Evolutionary conservation across 2,888 invertebrate genomes (phyloP), one percentile per base, ranked within the genome.

Genomic region (Malachius bipustulatus): DNA sequence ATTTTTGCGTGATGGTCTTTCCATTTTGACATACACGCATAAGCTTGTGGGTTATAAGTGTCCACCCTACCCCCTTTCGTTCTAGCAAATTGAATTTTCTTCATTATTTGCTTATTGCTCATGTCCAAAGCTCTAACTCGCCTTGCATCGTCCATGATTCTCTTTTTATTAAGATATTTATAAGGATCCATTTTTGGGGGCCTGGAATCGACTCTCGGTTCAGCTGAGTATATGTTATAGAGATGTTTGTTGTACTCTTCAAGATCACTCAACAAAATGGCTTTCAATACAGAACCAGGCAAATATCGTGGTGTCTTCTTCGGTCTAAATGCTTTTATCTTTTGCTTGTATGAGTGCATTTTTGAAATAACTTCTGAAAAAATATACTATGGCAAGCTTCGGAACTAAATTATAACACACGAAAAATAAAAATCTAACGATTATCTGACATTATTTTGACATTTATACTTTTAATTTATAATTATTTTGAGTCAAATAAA

Each of bases 51-150:
- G 38, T 58, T 58, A 37, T 46, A 56, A 2, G 45, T 40, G 39
- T 57, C 57, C 3, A 57, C 46, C 32, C 37, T 42, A 4, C 58
- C 57, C 55, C 56, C 76, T 47, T 70, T 71, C 16, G 66, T 67
- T 45, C 73, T 64, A 48, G 71, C 69, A 43, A 77, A 72, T 12
- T 59, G 44, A 45, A 78, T 71, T 36, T 61, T 65, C 48, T 70
- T 70, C 4, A 76, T 48, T 4, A 78, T 50, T 9, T 70, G 62
- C 47, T 73, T 70, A 51, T 77, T 78, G 29, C 71, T 65, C 47
- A 53, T 63, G 48, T 74, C 70, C 34, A 66, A 57, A 29, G 51
- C 28, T 32, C 39, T 40, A 12, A 73, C 51, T 30, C 69, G 57
- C n/a, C 58, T 51, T 2, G 54, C 52, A 38, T 65, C 64, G 1